These are phyloP conservation scores for Polyommatus iphigenia DNA, from an alignment of 2,888 invertebrate genomes.

Conservation along the genomic window DNA sequence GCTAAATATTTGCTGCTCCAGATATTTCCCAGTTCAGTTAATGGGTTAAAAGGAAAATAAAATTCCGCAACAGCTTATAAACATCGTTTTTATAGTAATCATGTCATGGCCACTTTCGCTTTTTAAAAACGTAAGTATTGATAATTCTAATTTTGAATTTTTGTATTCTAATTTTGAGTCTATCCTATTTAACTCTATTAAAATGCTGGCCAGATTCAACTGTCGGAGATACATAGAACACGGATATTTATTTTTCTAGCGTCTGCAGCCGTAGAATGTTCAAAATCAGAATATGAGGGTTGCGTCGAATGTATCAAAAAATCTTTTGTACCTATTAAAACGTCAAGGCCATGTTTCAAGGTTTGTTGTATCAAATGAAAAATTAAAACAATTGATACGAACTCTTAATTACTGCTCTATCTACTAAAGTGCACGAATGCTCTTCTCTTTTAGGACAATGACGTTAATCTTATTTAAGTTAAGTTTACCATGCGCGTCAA, in stretches of 20 bases:
- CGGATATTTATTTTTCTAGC: too few relatives aligned
- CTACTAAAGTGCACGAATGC: not conserved
- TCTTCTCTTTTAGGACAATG: not conserved
- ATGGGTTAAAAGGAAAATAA: not conserved
- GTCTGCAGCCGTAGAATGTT: not conserved
- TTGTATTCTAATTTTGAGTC: not conserved
- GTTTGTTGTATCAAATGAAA: too few relatives aligned
- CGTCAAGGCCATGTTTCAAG: not conserved
- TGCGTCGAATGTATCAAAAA: not conserved
- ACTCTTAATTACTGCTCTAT: not conserved
- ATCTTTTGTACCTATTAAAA: not conserved
- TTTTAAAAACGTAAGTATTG: not conserved
- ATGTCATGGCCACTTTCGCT: constrained; percentile 14
- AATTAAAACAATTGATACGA: too few relatives aligned
- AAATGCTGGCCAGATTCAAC: too few relatives aligned
- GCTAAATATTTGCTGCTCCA: not conserved
- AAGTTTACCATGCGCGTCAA: not conserved
- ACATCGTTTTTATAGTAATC: not conserved
- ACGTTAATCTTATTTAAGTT: not conserved
- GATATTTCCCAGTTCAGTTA: not conserved
- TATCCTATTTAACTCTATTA: not conserved
- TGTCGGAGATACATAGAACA: too few relatives aligned
- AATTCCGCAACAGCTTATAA: not conserved
- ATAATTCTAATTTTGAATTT: not conserved
- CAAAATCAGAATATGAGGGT: not conserved